Evolutionary conservation across 1,140 invertebrate genomes (phyloP), one percentile per base, ranked within the genome.

Genomic region (Cephus cinctus): DNA sequence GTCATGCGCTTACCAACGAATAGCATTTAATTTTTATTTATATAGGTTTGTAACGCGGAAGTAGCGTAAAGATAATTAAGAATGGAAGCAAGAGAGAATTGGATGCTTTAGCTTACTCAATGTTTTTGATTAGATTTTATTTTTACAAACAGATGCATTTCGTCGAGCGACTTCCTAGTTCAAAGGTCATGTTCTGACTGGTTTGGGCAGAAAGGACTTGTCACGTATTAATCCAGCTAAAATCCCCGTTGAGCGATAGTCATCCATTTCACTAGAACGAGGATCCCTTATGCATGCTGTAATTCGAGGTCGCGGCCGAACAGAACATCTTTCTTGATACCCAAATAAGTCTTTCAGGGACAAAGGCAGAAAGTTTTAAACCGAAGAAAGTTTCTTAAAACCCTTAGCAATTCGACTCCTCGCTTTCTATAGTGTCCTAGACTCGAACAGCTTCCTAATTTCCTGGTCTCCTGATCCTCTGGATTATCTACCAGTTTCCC

Each of bases 231-330:
- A 61, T 61, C 55, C 45, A 15, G 23, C 18, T 38, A 31, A 49
- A 47, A 52, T 44, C 42, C 54, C 36, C 3, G 32, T 61, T 31
- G 48, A 61, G 43, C 23, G 23, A 30, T 21, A 40, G 54, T 43
- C 51, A 41, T 47, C 27, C 55, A 14, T 56, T 62, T 62, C 50
- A 46, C 52, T 44, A 56, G 55, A 61, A 57, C 46, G 31, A 55
- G 55, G 55, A 61, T 50, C 61, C 21, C 48, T 47, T 54, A 57
- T 54, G 55, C 54, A 61, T 61, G 47, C 55, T 55, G 59, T 61
- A 61, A 61, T 30, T 49, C 25, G 59, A 61, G 58, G 20, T 54
- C n/a, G 11, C 16, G 8, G 11, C 16, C 35, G n/a, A 15, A 38
- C 2, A 18, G n/a, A 6, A 27, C 25, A n/a, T 27, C 25, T 27